Evolutionary conservation across 2,797 vertebrate genomes (phyloP), one percentile per base, ranked within the genome.

Genomic region (Myioborus melanocephalus): DNA sequence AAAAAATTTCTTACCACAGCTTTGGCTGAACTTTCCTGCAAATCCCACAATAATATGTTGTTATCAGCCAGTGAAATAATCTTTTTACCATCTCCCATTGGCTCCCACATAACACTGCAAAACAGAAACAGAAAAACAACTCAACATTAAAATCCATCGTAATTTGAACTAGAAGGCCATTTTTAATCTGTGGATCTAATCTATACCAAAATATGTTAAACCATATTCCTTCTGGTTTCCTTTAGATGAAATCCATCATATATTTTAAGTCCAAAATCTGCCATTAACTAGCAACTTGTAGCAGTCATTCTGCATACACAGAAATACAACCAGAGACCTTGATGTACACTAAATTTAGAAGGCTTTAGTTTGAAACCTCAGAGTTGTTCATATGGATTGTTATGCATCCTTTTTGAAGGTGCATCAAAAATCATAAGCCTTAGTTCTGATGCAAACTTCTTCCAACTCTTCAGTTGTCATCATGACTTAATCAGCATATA

Each of bases 21-120:
- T 96, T 98, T 98, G 95, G 97, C 98, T 88, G 98, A 99, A 97
- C 98, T 99, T 95, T 99, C 98, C 96, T 99, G 98, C 95, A 99
- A 98, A 98, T 99, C 99, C 99, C 99, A 99, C 85, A 99, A 97
- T 95, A 99, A 95, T 68, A 99, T 96, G 39, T 99, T 98, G 96
- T 98, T 99, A 98, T 99, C 99, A 34, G 98, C 99, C 98, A 99
- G 95, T 5, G 99, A 99, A 97, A 99, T 98, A 94, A 99, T 87
- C 53, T 98, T 99, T 97, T 98, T 99, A 70, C 99, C 99, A 0
- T 99, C 99, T 60, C 99, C 99, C 98, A 99, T 98, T 18, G 99
- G 99, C 94, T 99, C 99, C 99, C 99, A 99, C 34, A 98, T 94
- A 90, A 99, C 98, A 47, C 99, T 99, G 98, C 52, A 95, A 97